A percentile compares a stretch with the other conserved stretches of the same genome.
Evolutionary conservation across 2,113 vertebrate species (phyloP).

Genomic region (Nymphicus hollandicus): DNA sequence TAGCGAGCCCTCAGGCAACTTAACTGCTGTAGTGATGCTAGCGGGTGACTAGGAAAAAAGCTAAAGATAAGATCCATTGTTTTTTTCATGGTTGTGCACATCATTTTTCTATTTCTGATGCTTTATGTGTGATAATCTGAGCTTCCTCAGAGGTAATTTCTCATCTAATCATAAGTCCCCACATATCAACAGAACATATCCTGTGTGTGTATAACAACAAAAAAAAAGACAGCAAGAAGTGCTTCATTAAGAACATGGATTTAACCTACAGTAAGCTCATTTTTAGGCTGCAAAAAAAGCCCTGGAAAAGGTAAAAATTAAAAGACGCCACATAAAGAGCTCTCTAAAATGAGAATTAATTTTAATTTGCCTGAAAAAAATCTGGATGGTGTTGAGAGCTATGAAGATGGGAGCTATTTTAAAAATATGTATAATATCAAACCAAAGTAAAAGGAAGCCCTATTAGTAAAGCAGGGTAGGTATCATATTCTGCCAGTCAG

Average conservation of each 20-base stretch:
- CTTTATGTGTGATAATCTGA: constrained; percentile 67
- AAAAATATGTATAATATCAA: background rate
- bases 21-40: constrained; percentile 61
- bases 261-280: constrained; percentile 53
- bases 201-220: constrained; percentile 66
- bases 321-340: constrained; percentile 49
- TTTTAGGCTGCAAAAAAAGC: constrained; percentile 59
- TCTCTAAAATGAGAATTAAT: constrained; percentile 47
- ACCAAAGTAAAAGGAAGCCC: background rate
- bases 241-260: constrained; percentile 65
- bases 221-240: constrained; percentile 46
- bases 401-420: background rate
- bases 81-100: constrained; percentile 67
- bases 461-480: background rate
- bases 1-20: constrained; percentile 57
- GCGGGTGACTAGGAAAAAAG: constrained; percentile 59
- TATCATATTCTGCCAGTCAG: background rate
- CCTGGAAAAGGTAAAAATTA: constrained; percentile 59
- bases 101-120: constrained; percentile 66
- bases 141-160: constrained; percentile 72
- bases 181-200: constrained; percentile 70
- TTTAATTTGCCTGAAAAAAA: background rate
- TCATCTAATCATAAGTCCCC: constrained; percentile 70
- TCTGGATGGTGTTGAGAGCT: background rate
- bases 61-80: constrained; percentile 69